Evolutionary conservation across 2,888 invertebrate species (phyloP).

Genomic region (Eupithecia dodoneata): DNA sequence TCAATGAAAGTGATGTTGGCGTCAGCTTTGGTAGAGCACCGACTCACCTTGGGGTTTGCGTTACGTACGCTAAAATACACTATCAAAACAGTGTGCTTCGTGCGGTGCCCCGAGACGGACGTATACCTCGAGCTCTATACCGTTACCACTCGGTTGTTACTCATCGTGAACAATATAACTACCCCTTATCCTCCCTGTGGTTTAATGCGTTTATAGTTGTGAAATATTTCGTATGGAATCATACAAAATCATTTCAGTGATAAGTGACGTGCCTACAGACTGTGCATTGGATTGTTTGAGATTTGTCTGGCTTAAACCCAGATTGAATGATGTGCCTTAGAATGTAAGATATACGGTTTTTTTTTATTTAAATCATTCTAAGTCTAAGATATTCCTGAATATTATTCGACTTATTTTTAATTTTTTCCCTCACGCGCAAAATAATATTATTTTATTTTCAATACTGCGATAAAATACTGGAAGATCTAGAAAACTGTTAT

Average conservation of each 20-base stretch:
- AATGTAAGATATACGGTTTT: slow-evolving; percentile 58
- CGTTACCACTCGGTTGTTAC: slow-evolving; percentile 35
- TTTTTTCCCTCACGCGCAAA: too few species aligned
- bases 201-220: slow-evolving; percentile 52
- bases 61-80: slow-evolving; percentile 79
- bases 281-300: slow-evolving; percentile 62
- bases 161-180: slow-evolving; percentile 20
- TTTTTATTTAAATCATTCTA: slow-evolving; percentile 12
- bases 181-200: slow-evolving; percentile 37
- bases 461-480: too few species aligned
- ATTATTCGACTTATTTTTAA: background rate
- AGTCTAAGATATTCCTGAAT: background rate
- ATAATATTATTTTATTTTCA: too few species aligned
- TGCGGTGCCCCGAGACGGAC: slow-evolving; percentile 63
- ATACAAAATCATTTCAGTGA: slow-evolving; percentile 53
- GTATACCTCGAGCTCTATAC: slow-evolving; percentile 48
- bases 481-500: too few species aligned
- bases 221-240: slow-evolving; percentile 31
- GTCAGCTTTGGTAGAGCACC: slow-evolving; percentile 60
- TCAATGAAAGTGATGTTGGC: slow-evolving; percentile 59
- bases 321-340: slow-evolving; percentile 40
- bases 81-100: slow-evolving; percentile 80
- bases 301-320: slow-evolving; percentile 59
- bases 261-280: slow-evolving; percentile 45
- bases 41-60: slow-evolving; percentile 76